Evolutionary conservation across 2,113 vertebrate genomes (phyloP), one percentile per base, ranked within the genome.

Genomic region (Zosterops lateralis): DNA sequence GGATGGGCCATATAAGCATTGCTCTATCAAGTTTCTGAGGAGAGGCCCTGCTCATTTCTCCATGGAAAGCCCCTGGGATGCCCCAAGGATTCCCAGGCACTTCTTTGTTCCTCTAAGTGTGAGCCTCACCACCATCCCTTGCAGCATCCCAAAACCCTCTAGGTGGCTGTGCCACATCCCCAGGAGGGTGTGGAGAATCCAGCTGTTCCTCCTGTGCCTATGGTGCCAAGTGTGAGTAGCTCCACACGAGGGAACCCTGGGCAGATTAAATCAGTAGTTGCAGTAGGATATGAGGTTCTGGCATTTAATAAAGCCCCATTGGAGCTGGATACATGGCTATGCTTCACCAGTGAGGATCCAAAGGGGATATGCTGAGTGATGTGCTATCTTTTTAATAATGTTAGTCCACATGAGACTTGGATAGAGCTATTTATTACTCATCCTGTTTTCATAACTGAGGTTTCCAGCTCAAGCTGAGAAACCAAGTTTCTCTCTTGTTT

Each of bases 391-490:
- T 80, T 77, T 57, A 65, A 87, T 84, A 36, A 6, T 17, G 16
- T 50, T 74, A 62, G 67, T 71, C 28, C 58, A 47, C 34, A 3
- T 44, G 65, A 36, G 71, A 22, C 45, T 50, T 71, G 48, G 57
- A 80, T 42, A 62, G 72, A 82, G 34, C 25, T 67, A n/a, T 76
- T 91, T 87, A 24, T 89, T 90, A 79, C 64, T 57, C 65, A 67
- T 83, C 34, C 54, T 84, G 58, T 74, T 87, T 93, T 73, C 65
- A 48, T 65, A 90, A 67, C 12, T 79, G 80, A 84, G 48, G 60
- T 84, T 93, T 86, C 34, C 65, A 84, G 45, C 32, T 88, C 53
- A 53, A 42, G 68, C 54, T 70, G 65, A 88, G 25, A 25, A 48
- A 51, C 61, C 80, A 93, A 56, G 51, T 84, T 85, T 81, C 28